These are phyloP conservation scores for Atopsyche davidsoni DNA, from an alignment of 1,140 invertebrate species.

Conservation along the genomic window DNA sequence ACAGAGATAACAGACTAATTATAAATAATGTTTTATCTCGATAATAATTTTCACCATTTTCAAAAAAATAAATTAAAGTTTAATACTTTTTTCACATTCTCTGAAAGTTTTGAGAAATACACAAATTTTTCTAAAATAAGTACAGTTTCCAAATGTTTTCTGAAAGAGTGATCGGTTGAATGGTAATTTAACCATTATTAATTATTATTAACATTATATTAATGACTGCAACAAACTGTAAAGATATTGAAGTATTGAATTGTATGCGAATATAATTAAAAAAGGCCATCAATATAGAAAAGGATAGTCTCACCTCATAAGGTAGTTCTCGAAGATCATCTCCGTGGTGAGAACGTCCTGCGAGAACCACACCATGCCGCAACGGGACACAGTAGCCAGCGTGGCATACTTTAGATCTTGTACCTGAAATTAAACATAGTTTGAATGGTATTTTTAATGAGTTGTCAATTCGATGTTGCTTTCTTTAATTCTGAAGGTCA, in stretches of 20 bases:
- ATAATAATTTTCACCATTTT: no score
- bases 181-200: constrained; percentile 1
- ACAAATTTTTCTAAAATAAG: no score
- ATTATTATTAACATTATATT: no score
- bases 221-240: background rate
- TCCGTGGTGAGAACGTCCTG: constrained; percentile 96
- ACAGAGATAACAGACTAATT: no score
- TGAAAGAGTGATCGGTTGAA: background rate
- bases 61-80: no score
- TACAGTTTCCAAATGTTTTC: no score
- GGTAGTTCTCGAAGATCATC: constrained; percentile 98
- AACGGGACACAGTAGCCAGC: constrained; percentile 96
- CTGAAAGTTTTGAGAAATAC: no score
- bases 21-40: no score
- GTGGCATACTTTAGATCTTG: constrained; percentile 99
- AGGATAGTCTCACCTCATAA: constrained; percentile 48
- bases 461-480: no score
- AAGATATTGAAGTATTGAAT: background rate
- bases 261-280: background rate
- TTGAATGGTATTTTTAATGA: no score
- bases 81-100: no score
- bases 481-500: constrained; percentile 1
- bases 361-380: constrained; percentile 99
- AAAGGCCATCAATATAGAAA: background rate
- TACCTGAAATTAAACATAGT: constrained; percentile 49